phyloP scores from a whole-genome alignment of 2,113 vertebrate species.

The Saguinus midas region DNA sequence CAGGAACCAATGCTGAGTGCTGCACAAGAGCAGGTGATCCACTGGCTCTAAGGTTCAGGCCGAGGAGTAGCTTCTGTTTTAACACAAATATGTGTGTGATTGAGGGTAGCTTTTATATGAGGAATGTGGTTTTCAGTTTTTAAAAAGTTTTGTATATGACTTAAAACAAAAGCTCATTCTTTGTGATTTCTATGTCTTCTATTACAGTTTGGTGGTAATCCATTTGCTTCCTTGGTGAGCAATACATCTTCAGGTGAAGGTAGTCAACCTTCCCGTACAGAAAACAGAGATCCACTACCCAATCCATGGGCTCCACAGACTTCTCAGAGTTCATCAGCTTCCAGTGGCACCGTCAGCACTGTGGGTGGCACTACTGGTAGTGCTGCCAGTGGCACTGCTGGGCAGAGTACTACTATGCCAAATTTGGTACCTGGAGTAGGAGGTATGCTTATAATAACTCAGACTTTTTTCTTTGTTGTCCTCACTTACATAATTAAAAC shows the following conservation, averaged over 20 bases:
- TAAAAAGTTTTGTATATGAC: background rate
- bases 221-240: conserved; percentile 89
- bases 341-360: conserved; percentile 45
- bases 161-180: conserved; percentile 18
- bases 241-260: conserved; percentile 82
- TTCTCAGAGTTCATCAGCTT: conserved; percentile 77
- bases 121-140: background rate
- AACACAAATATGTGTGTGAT: background rate
- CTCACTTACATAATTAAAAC: background rate
- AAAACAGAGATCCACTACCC: conserved; percentile 89
- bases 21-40: conserved; percentile 87
- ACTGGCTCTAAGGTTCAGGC: background rate
- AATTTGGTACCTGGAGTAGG: conserved; percentile 83
- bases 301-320: conserved; percentile 88
- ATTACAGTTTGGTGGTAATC: conserved; percentile 89
- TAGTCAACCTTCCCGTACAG: conserved; percentile 87
- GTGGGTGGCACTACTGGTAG: conserved; percentile 63
- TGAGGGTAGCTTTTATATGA: background rate
- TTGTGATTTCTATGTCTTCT: conserved; percentile 56
- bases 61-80: background rate
- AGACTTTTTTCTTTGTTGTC: background rate
- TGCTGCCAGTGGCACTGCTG: conserved; percentile 62
- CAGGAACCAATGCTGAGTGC: conserved; percentile 89
- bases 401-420: conserved; percentile 78
- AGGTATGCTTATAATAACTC: conserved; percentile 77